Percentiles rank a stretch among this genome's conserved stretches.
Evolutionary conservation across 2,888 invertebrate species (phyloP).

Genomic region (Trilocha varians): DNA sequence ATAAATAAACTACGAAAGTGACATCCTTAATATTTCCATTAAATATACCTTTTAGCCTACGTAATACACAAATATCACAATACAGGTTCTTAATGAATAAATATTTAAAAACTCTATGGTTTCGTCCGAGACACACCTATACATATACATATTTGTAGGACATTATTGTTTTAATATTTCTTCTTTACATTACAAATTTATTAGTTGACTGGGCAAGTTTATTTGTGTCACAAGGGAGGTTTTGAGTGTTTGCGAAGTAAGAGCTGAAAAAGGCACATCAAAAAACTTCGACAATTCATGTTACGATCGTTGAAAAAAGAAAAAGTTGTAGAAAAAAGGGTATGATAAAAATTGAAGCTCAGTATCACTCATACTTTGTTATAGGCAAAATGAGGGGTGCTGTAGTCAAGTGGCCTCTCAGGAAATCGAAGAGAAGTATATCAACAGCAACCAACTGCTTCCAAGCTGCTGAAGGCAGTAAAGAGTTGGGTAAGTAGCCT

Average conservation of each 20-base stretch:
- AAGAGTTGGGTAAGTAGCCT: conserved; percentile 33
- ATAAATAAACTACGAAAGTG: no score
- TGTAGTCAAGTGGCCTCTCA: conserved; percentile 37
- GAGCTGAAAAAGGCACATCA: no score
- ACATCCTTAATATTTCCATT: no score
- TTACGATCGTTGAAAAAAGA: no score
- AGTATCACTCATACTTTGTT: no score
- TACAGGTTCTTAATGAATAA: background rate
- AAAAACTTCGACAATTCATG: no score
- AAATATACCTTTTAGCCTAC: background rate
- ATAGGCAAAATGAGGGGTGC: conserved; percentile 28
- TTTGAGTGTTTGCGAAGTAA: no score
- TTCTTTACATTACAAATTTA: background rate
- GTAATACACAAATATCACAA: background rate
- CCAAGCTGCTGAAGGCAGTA: conserved; percentile 34
- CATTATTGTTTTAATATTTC: background rate
- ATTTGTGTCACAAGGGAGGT: no score
- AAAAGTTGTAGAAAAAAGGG: no score
- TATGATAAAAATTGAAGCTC: no score
- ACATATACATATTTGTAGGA: background rate
- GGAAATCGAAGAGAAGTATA: conserved; percentile 21
- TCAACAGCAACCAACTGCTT: conserved; percentile 20
- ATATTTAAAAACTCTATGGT: background rate
- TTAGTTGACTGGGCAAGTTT: no score
- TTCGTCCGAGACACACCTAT: background rate